A percentile compares a stretch with the other conserved stretches of the same genome.
Conservation (phyloP, 2,113 vertebrate species). For the Capra hircus region DNA sequence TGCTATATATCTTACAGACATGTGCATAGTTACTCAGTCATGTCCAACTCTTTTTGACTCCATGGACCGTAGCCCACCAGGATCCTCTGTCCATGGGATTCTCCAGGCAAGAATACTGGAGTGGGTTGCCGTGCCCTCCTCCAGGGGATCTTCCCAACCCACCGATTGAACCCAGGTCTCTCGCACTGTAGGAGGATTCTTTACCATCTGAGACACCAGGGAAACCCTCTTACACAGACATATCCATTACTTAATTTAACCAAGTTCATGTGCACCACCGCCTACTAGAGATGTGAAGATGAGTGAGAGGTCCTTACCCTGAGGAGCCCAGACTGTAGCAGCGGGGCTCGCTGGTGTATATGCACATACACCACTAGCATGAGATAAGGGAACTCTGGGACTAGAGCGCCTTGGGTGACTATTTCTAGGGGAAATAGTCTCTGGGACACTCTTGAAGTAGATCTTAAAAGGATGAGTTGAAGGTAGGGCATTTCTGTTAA, state of each 20-base stretch:
- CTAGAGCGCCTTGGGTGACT: not conserved
- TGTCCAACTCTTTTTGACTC: not conserved
- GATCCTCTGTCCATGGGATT: not conserved
- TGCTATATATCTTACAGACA: not conserved
- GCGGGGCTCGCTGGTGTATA: not conserved
- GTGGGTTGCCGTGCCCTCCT: not conserved
- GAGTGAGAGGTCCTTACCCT: not conserved
- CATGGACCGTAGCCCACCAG: not conserved
- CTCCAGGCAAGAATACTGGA: not conserved
- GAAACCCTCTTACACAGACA: not conserved
- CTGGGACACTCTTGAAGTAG: not conserved
- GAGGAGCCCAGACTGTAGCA: not conserved
- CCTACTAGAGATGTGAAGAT: not conserved
- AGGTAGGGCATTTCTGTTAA: not conserved
- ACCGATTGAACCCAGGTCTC: not conserved
- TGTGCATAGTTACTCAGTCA: not conserved
- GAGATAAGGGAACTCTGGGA: not conserved
- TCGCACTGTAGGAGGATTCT: not conserved
- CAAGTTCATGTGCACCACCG: not conserved
- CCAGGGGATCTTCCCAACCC: not conserved
- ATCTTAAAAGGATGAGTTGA: not conserved
- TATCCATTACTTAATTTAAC: not conserved
- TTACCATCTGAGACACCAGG: not conserved
- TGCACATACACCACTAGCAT: not conserved
- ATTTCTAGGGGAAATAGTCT: not conserved